These are phyloP conservation scores for Apamea crenata DNA, from an alignment of 2,888 invertebrate species.

Conservation along the genomic window DNA sequence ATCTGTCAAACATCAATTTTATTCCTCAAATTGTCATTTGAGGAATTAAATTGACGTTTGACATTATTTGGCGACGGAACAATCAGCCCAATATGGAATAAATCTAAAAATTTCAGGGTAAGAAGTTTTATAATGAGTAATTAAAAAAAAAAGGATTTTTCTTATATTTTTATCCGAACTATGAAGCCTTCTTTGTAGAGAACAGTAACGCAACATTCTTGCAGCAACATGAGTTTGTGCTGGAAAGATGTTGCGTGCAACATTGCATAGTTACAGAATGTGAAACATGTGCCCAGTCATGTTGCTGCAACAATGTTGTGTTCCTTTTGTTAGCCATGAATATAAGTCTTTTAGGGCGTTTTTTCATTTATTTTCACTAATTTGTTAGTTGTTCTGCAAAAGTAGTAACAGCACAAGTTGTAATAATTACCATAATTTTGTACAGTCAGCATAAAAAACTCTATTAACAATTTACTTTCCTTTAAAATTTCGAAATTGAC, in stretches of 20 bases:
- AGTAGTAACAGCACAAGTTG: neutral
- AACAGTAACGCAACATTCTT: neutral
- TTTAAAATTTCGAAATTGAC: neutral
- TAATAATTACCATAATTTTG: neutral
- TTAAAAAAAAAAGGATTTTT: neutral
- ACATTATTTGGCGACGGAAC: no score
- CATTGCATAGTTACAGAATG: neutral
- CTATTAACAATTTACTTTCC: neutral
- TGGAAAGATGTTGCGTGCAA: neutral
- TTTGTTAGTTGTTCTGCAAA: neutral
- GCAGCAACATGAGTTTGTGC: neutral
- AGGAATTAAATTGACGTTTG: no score
- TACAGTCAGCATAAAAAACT: neutral
- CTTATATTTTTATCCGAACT: neutral
- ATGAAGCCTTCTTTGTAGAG: neutral
- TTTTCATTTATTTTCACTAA: no score
- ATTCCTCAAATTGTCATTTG: no score
- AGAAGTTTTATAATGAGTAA: neutral
- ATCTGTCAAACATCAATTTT: no score
- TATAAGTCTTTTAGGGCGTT: neutral
- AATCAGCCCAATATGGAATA: no score
- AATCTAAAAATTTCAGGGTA: neutral
- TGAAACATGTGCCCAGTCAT: neutral
- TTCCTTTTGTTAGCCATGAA: neutral
- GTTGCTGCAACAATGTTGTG: neutral